These are phyloP conservation scores for Leptopilina drosophilae DNA, from an alignment of 2,888 invertebrate species.

Conservation along the genomic window DNA sequence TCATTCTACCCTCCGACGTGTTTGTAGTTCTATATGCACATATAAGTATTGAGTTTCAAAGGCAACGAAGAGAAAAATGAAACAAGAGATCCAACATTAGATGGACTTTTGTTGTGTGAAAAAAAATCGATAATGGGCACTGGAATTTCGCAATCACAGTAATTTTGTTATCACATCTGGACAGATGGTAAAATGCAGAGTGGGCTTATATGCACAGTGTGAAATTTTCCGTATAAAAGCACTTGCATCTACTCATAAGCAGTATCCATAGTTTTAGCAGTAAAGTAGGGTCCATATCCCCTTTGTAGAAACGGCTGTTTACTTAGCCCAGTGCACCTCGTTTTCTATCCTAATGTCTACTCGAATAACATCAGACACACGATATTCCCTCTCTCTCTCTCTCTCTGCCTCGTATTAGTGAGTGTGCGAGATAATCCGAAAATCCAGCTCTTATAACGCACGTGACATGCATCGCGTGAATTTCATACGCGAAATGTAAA, in stretches of 20 bases:
- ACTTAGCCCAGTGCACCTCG: background rate
- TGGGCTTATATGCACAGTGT: conserved; percentile 10
- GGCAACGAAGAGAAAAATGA: background rate
- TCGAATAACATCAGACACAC: conserved; percentile 21
- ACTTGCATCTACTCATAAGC: conserved; percentile 8
- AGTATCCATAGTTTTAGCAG: background rate
- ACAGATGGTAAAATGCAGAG: conserved; percentile 15
- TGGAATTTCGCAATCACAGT: conserved; percentile 30
- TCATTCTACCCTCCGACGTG: too few species aligned
- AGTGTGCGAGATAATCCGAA: conserved; percentile 23
- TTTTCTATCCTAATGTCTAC: conserved; percentile 9
- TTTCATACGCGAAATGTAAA: conserved; percentile 27
- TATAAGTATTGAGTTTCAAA: background rate
- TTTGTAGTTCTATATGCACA: too few species aligned
- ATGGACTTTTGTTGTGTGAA: background rate
- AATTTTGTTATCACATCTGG: conserved; percentile 24
- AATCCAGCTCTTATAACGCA: conserved; percentile 27
- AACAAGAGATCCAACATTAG: background rate
- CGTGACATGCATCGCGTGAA: conserved; percentile 23
- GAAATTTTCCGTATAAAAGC: conserved; percentile 31
- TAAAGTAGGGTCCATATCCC: conserved; percentile 15
- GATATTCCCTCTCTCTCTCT: too few species aligned
- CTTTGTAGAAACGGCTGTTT: conserved; percentile 36
- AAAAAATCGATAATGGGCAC: background rate
- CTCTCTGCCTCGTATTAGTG: background rate